phyloP scores from a whole-genome alignment of 2,113 vertebrate genomes.

The Eulacestoma nigropectus region DNA sequence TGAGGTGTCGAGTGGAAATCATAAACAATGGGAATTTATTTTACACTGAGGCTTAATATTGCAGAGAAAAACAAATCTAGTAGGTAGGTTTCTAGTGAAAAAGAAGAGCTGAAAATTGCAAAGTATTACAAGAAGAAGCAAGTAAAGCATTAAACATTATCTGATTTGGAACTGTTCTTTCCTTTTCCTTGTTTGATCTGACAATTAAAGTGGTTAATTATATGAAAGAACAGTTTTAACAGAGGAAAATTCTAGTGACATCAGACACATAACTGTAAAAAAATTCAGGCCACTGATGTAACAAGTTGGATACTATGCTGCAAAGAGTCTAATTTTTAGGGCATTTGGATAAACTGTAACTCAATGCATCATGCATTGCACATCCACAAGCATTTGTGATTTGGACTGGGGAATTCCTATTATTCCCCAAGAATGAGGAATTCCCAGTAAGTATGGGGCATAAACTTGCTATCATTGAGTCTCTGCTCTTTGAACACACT shows the following conservation, averaged over 20 bases:
- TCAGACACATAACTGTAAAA: not conserved
- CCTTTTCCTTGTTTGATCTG: not conserved
- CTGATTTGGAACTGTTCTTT: not conserved
- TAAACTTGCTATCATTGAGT: not conserved
- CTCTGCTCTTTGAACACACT: not conserved
- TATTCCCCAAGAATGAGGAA: not conserved
- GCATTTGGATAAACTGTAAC: not conserved
- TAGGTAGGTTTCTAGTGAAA: not conserved
- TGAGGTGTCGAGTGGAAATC: not conserved
- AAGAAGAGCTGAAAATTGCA: not conserved
- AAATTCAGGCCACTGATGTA: not conserved
- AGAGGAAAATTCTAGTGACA: not conserved
- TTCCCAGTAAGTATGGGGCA: not conserved
- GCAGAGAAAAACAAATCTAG: not conserved
- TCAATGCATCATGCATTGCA: not conserved
- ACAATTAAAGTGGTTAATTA: not conserved
- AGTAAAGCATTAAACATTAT: not conserved
- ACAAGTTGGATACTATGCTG: not conserved
- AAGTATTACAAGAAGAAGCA: not conserved
- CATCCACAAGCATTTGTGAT: fast-evolving
- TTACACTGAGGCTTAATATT: not conserved
- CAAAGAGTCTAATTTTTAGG: not conserved
- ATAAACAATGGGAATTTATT: not conserved
- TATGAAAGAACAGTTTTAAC: not conserved
- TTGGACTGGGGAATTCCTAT: not conserved